phyloP scores from a whole-genome alignment of 2,888 invertebrate genomes.

The Megaustenia siamemsis region DNA sequence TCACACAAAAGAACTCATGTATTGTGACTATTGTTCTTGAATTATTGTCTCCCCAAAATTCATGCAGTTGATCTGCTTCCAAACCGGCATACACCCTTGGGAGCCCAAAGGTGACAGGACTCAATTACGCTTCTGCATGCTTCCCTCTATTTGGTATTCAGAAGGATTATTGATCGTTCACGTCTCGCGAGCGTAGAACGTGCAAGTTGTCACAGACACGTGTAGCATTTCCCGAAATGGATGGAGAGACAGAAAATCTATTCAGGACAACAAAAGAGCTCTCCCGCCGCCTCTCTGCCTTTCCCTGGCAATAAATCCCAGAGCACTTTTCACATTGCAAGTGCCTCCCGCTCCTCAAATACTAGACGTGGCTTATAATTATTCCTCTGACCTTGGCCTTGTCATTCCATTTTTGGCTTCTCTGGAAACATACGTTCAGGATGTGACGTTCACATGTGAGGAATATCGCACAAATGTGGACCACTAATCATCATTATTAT shows the following conservation, averaged over 20 bases:
- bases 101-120: neutral
- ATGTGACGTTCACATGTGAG: too few species aligned
- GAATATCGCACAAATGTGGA: too few species aligned
- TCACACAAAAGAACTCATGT: neutral
- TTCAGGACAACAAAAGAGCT: neutral
- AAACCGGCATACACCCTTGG: neutral
- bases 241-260: neutral
- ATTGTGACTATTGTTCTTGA: too few species aligned
- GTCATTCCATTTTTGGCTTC: too few species aligned
- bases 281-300: neutral
- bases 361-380: too few species aligned
- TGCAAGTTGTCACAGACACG: neutral
- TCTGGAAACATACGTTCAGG: too few species aligned
- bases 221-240: neutral
- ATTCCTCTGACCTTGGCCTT: too few species aligned
- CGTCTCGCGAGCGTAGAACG: slow-evolving; percentile 6
- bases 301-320: too few species aligned
- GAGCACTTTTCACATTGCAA: too few species aligned
- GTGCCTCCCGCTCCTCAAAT: too few species aligned
- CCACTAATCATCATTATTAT: too few species aligned
- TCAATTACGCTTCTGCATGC: neutral
- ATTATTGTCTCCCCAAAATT: neutral
- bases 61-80: neutral
- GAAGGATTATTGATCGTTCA: neutral
- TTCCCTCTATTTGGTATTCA: neutral